Evolutionary conservation across 2,888 invertebrate genomes (phyloP).

Genomic region (Ennomos erosarius): DNA sequence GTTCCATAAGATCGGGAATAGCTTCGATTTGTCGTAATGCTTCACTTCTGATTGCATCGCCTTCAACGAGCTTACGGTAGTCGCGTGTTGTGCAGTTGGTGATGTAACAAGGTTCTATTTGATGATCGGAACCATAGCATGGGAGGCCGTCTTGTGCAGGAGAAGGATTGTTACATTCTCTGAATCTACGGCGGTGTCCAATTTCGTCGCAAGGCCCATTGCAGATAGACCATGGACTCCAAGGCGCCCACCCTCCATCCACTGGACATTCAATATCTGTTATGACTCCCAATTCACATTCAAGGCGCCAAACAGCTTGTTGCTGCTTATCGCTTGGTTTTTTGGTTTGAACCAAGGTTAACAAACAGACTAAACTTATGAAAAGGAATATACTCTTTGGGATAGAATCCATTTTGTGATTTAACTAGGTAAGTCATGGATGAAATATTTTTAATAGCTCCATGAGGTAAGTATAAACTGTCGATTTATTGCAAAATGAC

Average conservation of each 20-base stretch:
- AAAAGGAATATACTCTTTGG: too few species aligned
- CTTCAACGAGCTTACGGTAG: conserved; percentile 63
- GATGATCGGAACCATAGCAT: conserved; percentile 69
- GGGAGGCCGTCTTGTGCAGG: conserved; percentile 72
- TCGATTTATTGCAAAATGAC: too few species aligned
- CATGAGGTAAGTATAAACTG: too few species aligned
- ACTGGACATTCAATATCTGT: conserved; percentile 71
- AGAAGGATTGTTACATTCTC: conserved; percentile 75
- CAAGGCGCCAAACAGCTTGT: conserved; percentile 69
- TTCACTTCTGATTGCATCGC: conserved; percentile 62
- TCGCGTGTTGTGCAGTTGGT: conserved; percentile 72
- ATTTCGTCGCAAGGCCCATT: conserved; percentile 75
- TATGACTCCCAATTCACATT: conserved; percentile 73
- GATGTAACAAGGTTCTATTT: conserved; percentile 70
- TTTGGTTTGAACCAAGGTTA: conserved; percentile 43
- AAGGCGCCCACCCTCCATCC: conserved; percentile 80
- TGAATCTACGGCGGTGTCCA: conserved; percentile 67
- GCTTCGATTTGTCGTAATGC: conserved; percentile 69
- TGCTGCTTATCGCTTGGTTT: conserved; percentile 62
- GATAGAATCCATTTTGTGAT: conserved; percentile 1
- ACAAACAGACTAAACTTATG: conserved; percentile 1
- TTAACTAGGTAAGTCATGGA: too few species aligned
- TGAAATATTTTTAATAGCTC: too few species aligned
- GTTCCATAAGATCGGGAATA: conserved; percentile 71
- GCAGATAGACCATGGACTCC: conserved; percentile 77